Evolutionary conservation across 2,888 invertebrate species (phyloP).

Genomic region (Macrostomum cliftonense): DNA sequence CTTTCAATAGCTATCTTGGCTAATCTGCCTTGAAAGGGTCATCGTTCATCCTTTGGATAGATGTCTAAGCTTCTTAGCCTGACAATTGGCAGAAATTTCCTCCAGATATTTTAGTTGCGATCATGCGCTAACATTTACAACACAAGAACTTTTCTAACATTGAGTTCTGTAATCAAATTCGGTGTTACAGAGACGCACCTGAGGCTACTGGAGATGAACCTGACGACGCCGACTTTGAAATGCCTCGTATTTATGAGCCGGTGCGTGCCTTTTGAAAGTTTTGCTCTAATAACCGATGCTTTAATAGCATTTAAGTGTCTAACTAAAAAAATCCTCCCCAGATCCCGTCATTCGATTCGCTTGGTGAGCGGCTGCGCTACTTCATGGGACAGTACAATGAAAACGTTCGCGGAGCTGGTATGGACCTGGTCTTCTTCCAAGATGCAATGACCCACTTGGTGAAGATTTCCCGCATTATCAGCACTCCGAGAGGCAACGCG

Average conservation of each 20-base stretch:
- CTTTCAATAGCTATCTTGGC: no score
- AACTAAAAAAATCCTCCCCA: constrained; percentile 10
- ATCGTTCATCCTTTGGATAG: no score
- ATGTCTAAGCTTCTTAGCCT: no score
- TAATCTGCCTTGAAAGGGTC: no score
- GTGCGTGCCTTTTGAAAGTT: constrained; percentile 29
- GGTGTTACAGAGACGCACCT: constrained; percentile 59
- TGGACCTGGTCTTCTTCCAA: constrained; percentile 38
- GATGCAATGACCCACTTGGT: constrained; percentile 88
- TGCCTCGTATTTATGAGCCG: constrained; percentile 86
- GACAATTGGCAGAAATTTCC: no score
- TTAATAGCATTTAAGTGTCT: no score
- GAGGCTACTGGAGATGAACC: constrained; percentile 93
- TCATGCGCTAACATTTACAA: no score
- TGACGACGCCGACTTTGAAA: constrained; percentile 74
- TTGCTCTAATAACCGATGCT: no score
- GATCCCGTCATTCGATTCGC: constrained; percentile 26
- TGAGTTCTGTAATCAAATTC: no score
- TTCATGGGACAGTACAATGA: constrained; percentile 37
- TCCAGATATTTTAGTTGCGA: no score
- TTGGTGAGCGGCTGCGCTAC: constrained; percentile 30
- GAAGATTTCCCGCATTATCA: constrained; percentile 74
- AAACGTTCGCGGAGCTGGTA: constrained; percentile 34
- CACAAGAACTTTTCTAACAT: no score
- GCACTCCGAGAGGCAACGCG: constrained; percentile 80